These are phyloP conservation scores for Sipha flava DNA, from an alignment of 1,140 invertebrate genomes.

Conservation along the genomic window DNA sequence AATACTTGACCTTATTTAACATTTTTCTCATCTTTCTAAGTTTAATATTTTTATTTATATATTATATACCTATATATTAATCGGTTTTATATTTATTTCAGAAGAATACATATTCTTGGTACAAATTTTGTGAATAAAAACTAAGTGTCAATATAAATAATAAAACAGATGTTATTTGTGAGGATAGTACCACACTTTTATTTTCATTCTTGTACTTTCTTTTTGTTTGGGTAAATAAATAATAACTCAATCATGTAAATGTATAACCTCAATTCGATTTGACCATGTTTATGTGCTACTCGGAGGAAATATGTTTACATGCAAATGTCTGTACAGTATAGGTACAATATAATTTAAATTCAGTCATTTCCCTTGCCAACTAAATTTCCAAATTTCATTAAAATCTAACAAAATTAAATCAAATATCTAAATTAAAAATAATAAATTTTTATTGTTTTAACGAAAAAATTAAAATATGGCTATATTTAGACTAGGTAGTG, in stretches of 20 bases:
- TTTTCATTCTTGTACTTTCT: not conserved
- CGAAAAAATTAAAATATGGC: not conserved
- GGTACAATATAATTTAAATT: not conserved
- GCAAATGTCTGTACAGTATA: not conserved
- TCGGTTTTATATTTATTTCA: no score
- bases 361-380: not conserved
- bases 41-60: no score
- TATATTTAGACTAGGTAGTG: not conserved
- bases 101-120: no score
- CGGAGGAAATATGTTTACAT: not conserved
- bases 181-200: not conserved
- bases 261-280: not conserved
- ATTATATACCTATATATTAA: no score
- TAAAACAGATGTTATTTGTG: not conserved
- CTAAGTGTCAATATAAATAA: not conserved
- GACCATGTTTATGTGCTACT: not conserved
- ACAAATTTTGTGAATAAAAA: no score
- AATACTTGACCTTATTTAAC: no score
- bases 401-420: not conserved
- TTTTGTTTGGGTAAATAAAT: not conserved
- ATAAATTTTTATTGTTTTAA: not conserved
- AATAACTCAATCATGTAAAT: not conserved
- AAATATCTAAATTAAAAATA: not conserved
- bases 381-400: not conserved
- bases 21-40: no score